Evolutionary conservation across 2,888 invertebrate genomes (phyloP), one percentile per base, ranked within the genome.

Genomic region (Nymphalis c-album): DNA sequence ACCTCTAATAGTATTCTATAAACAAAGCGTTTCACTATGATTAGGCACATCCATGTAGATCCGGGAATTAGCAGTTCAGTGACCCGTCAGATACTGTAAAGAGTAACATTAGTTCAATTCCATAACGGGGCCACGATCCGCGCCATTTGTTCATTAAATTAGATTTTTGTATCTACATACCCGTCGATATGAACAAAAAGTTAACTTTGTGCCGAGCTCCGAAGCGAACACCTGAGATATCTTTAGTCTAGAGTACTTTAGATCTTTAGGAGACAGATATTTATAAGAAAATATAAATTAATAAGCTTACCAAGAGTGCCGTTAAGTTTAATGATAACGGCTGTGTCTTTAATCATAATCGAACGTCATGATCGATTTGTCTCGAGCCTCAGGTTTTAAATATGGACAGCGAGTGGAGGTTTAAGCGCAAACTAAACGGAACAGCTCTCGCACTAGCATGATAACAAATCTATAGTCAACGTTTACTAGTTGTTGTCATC

Each of bases 231-330:
- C 40, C 13, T 40, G 40, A 40, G 40, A 13, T 40, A 40, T 40
- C 40, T 40, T 40, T 40, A 40, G 40, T 40, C 13, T 40, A 40
- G 40, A n/a, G n/a, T n/a, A n/a, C n/a, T n/a, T n/a, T n/a, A n/a
- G n/a, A n/a, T n/a, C n/a, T n/a, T n/a, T n/a, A n/a, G n/a, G n/a
- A n/a, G 40, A 40, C 40, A 4, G 48, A 48, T 7, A 48, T 18
- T 48, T 47, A 47, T 47, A n/a, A 13, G 18, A 20, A 20, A 22
- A 47, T n/a, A 35, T 47, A 16, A 50, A 35, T 48, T 20, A 50
- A 60, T 53, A 31, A 60, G 47, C 63, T n/a, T 48, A 68, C 76
- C 79, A 77, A 79, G 76, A 78, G 79, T 84, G 84, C 86, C 83
- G 85, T 87, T 87, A 17, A 18, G 18, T 8, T 18, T 50, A 48